Conservation (phyloP, 2,113 vertebrate species). For the Ammodramus savannarum region DNA sequence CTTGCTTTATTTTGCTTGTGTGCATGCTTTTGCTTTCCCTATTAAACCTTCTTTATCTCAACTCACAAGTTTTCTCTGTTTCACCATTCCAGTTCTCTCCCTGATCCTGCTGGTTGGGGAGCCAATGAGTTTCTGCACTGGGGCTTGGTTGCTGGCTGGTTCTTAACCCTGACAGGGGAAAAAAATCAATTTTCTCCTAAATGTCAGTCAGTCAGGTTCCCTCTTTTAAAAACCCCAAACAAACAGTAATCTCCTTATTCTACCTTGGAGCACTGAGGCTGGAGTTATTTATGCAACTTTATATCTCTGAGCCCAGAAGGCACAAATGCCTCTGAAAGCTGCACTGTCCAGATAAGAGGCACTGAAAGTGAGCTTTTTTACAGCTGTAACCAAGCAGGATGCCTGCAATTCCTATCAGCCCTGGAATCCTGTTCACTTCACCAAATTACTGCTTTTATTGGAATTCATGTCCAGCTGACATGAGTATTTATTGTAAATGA, state of each 20-base stretch:
- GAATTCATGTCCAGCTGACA: neutral
- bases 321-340: conserved; percentile 27
- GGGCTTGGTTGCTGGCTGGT: neutral
- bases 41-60: neutral
- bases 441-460: neutral
- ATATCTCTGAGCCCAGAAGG: neutral
- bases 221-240: neutral
- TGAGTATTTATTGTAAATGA: neutral
- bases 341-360: conserved; percentile 25
- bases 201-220: neutral
- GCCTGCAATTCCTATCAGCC: neutral
- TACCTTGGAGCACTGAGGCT: neutral
- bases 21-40: neutral
- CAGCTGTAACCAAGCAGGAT: neutral
- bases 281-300: neutral
- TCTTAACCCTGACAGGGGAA: neutral
- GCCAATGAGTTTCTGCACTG: rapidly evolving
- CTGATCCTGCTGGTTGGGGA: neutral
- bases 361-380: neutral
- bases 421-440: neutral
- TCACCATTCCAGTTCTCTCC: neutral
- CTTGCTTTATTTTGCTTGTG: neutral
- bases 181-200: neutral
- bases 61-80: neutral
- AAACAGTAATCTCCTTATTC: neutral